These are phyloP conservation scores for Blastobasis lacticolella DNA, from an alignment of 2,888 invertebrate species.

Conservation along the genomic window DNA sequence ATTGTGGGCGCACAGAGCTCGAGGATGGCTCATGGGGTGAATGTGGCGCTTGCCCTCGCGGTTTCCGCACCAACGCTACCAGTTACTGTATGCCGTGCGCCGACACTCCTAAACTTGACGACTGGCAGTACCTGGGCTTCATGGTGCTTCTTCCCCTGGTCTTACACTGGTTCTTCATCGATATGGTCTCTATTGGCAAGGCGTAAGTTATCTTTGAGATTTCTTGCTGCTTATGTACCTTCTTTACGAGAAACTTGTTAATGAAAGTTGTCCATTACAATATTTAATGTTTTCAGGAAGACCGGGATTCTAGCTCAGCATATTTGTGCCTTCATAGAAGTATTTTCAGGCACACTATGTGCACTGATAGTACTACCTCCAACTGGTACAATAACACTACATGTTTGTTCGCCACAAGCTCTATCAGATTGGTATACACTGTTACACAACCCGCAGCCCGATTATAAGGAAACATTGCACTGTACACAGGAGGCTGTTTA, in stretches of 20 bases:
- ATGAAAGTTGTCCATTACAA: not conserved
- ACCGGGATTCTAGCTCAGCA: constrained; percentile 85
- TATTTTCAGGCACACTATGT: constrained; percentile 81
- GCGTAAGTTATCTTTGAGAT: constrained; percentile 57
- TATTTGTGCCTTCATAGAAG: constrained; percentile 87
- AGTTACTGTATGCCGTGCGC: constrained; percentile 86
- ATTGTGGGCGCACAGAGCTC: constrained; percentile 83
- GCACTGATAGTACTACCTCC: constrained; percentile 90
- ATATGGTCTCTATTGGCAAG: constrained; percentile 83
- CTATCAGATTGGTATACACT: constrained; percentile 98
- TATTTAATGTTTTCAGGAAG: constrained; percentile 70
- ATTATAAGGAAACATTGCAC: constrained; percentile 89
- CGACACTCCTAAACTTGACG: constrained; percentile 86
- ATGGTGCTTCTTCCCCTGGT: constrained; percentile 92
- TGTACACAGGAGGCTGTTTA: constrained; percentile 99
- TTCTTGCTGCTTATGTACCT: not conserved
- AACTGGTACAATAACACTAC: constrained; percentile 81
- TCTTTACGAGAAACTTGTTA: not conserved
- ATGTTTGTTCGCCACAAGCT: constrained; percentile 85
- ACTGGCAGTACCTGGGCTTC: constrained; percentile 95
- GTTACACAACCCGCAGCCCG: constrained; percentile 93
- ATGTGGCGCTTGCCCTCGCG: constrained; percentile 91
- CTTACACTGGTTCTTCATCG: constrained; percentile 94
- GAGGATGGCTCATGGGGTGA: constrained; percentile 81
- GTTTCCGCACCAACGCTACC: constrained; percentile 81